Evolutionary conservation across 2,888 invertebrate species (phyloP).

Genomic region (Ophion obscuratus): DNA sequence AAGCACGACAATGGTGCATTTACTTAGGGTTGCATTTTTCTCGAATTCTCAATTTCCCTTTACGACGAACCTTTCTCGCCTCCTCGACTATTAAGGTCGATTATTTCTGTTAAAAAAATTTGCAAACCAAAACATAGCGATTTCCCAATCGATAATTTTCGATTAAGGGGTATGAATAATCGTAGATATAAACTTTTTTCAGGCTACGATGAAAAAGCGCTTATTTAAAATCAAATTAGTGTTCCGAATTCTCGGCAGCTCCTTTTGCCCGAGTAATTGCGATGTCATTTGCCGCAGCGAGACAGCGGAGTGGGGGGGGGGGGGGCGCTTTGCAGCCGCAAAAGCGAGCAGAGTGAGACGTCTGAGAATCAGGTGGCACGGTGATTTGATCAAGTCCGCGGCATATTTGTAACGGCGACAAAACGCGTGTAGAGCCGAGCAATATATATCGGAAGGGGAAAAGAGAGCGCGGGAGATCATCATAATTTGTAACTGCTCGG

Average conservation of each 20-base stretch:
- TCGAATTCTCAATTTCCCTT: no score
- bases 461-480: conserved; percentile 73
- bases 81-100: no score
- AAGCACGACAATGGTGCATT: no score
- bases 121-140: not conserved
- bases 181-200: not conserved
- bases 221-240: not conserved
- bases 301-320: not conserved
- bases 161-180: not conserved
- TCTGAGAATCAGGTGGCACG: conserved; percentile 77
- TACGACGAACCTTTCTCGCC: no score
- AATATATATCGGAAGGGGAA: conserved; percentile 20
- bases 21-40: no score
- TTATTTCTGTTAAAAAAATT: no score
- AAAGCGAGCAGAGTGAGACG: conserved; percentile 50
- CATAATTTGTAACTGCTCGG: conserved; percentile 80
- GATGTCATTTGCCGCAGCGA: not conserved
- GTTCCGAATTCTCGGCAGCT: not conserved
- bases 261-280: not conserved
- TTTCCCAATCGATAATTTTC: not conserved
- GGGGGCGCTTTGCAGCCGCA: not conserved
- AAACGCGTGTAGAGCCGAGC: conserved; percentile 52
- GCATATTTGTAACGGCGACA: conserved; percentile 51
- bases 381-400: conserved; percentile 80
- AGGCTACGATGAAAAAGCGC: not conserved